A percentile compares a stretch with the other conserved stretches of the same genome.
Conservation (phyloP, 2,113 vertebrate genomes). For the Tetrax tetrax region DNA sequence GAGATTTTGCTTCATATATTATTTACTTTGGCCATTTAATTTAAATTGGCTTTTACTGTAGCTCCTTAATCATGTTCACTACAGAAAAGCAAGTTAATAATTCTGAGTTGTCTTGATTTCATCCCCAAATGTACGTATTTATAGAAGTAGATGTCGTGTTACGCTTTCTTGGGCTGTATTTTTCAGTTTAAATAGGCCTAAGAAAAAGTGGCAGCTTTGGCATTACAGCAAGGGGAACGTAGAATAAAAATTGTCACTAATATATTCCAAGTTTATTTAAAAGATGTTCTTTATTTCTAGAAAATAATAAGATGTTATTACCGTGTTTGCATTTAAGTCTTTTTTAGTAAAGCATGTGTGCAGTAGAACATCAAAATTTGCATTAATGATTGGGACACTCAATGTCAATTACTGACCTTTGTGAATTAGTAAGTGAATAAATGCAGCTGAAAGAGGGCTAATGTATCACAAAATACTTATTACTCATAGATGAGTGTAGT, state of each 20-base stretch:
- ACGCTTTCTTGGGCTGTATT: background rate
- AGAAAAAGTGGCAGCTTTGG: background rate
- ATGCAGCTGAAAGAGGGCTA: background rate
- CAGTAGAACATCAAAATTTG: background rate
- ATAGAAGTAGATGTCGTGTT: background rate
- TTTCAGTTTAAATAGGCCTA: background rate
- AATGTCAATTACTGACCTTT: background rate
- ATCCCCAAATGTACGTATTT: background rate
- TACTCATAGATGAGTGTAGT: background rate
- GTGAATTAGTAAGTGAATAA: background rate
- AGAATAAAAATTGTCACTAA: background rate
- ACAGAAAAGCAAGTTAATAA: background rate
- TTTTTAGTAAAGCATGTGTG: background rate
- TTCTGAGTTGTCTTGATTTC: background rate
- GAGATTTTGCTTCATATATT: constrained; percentile 39
- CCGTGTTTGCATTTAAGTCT: background rate
- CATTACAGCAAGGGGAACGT: background rate
- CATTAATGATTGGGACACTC: background rate
- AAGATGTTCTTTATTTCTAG: background rate
- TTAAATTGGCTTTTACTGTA: constrained; percentile 31
- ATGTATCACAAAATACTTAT: background rate
- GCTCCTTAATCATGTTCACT: background rate
- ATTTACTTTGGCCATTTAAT: constrained; percentile 34
- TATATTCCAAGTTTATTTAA: background rate
- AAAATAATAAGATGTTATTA: background rate